phyloP scores from a whole-genome alignment of 1,140 invertebrate genomes.

The Meteorus sp. region DNA sequence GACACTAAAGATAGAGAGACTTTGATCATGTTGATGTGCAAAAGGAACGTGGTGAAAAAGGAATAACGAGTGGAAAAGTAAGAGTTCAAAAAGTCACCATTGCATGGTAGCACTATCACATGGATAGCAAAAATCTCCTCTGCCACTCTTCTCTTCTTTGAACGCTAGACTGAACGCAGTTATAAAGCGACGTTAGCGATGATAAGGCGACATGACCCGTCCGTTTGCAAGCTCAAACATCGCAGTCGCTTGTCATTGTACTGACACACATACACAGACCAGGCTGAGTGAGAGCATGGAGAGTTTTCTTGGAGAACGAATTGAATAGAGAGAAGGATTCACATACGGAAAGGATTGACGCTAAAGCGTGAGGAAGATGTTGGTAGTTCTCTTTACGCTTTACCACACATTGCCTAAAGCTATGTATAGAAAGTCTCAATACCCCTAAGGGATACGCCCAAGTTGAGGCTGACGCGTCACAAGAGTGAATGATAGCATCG shows the following conservation, averaged over 20 bases:
- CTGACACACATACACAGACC: neutral
- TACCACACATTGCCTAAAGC: no score
- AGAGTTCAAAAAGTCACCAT: neutral
- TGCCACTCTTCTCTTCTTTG: neutral
- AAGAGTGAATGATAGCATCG: no score
- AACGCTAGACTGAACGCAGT: neutral
- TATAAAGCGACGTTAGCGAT: conserved; percentile 7
- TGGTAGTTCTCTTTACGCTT: no score
- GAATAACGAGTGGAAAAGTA: neutral
- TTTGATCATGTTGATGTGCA: neutral
- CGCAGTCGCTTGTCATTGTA: neutral
- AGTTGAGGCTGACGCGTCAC: no score
- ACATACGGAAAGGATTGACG: no score
- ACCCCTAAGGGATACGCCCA: no score
- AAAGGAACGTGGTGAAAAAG: no score
- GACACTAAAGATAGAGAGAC: neutral
- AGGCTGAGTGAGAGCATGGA: no score
- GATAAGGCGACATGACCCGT: conserved; percentile 21
- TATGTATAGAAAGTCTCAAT: no score
- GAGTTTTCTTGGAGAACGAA: no score
- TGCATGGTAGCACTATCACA: neutral
- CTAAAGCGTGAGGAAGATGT: no score
- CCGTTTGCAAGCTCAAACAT: neutral
- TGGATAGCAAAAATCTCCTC: neutral
- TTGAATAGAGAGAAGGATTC: no score